phyloP scores from a whole-genome alignment of 2,888 invertebrate species.

The Synergus umbraculus region DNA sequence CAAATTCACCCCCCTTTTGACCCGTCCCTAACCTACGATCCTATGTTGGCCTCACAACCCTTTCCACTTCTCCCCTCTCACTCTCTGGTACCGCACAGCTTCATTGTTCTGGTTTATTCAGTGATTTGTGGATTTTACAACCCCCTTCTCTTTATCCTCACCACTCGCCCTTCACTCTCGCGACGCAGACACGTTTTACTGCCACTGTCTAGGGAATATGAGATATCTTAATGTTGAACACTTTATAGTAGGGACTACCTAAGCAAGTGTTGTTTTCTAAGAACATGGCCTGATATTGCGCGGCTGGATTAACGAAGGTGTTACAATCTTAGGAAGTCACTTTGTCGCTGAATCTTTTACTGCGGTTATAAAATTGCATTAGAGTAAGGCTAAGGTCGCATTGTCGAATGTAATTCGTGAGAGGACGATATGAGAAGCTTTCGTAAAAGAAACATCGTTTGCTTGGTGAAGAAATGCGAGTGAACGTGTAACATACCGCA shows the following conservation, averaged over 20 bases:
- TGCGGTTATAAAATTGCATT: not conserved
- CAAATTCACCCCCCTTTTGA: constrained; percentile 57
- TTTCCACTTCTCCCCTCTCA: constrained; percentile 53
- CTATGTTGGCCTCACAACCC: constrained; percentile 47
- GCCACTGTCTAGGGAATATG: constrained; percentile 34
- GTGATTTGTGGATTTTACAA: constrained; percentile 76
- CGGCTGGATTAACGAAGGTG: not conserved
- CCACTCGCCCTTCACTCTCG: not conserved
- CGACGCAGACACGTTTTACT: constrained; percentile 5
- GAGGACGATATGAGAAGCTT: not conserved
- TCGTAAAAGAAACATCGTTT: not conserved
- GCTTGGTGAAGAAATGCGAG: not conserved
- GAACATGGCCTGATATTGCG: not conserved
- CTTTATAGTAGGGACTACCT: constrained; percentile 12
- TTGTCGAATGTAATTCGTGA: not conserved
- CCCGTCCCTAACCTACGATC: constrained; percentile 56
- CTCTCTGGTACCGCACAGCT: constrained; percentile 65
- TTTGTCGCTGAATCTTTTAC: not conserved
- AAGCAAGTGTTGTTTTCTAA: constrained; percentile 16
- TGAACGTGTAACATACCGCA: constrained; percentile 54
- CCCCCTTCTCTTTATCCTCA: constrained; percentile 51
- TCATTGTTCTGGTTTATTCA: constrained; percentile 77
- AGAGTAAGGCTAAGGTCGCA: not conserved
- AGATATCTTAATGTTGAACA: constrained; percentile 51
- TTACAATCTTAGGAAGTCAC: not conserved